phyloP scores from a whole-genome alignment of 2,113 vertebrate genomes.

The Pygoscelis antarcticus region DNA sequence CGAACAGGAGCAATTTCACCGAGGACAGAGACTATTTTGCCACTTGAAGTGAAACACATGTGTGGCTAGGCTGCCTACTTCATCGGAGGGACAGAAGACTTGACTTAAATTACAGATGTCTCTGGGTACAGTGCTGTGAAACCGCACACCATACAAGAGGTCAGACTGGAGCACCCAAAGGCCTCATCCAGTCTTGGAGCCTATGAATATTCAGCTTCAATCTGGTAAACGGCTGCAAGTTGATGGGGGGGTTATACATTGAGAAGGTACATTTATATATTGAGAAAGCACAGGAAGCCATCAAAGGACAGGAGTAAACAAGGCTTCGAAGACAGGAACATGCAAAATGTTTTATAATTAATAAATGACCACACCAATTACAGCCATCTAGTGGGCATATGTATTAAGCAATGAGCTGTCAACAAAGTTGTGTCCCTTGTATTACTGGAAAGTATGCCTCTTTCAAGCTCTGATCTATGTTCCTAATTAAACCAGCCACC shows the following conservation, averaged over 20 bases:
- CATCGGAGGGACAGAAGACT: not conserved
- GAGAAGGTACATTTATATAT: not conserved
- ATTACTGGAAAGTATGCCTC: not conserved
- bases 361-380: constrained; percentile 33
- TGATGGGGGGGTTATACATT: not conserved
- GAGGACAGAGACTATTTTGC: not conserved
- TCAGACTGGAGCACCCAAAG: not conserved
- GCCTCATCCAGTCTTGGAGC: not conserved
- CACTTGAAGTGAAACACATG: not conserved
- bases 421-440: not conserved
- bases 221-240: not conserved
- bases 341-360: not conserved
- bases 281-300: not conserved
- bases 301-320: not conserved
- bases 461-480: not conserved
- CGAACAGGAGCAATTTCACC: not conserved
- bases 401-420: not conserved
- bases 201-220: not conserved
- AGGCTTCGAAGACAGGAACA: not conserved
- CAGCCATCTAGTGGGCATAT: constrained; percentile 55
- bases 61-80: not conserved
- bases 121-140: fast-evolving
- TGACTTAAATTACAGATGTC: not conserved
- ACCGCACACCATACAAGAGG: not conserved
- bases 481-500: not conserved